Percentiles rank a stretch among this genome's conserved stretches.
phyloP scores from a whole-genome alignment of 2,113 vertebrate genomes.

The Catharus minimus region DNA sequence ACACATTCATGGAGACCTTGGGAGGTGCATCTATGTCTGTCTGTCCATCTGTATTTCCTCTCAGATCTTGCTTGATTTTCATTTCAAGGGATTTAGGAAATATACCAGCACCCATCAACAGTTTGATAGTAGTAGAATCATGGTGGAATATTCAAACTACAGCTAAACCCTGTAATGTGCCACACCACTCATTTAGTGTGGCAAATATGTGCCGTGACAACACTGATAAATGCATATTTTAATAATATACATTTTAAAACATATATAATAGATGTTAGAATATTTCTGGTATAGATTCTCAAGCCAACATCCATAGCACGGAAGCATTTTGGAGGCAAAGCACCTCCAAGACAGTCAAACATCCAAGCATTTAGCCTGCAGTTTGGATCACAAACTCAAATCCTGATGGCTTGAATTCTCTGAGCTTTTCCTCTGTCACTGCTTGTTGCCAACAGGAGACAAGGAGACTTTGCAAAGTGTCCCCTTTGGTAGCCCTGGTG shows the following conservation, averaged over 20 bases:
- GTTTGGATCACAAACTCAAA: not conserved
- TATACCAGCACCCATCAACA: not conserved
- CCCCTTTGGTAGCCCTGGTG: not conserved
- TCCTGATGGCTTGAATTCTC: not conserved
- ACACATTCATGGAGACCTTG: not conserved
- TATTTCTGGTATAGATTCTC: not conserved
- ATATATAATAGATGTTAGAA: not conserved
- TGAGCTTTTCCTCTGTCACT: not conserved
- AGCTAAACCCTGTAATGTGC: not conserved
- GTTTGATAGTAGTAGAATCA: not conserved
- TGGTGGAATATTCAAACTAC: not conserved
- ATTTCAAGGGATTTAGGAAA: not conserved
- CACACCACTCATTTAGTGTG: not conserved
- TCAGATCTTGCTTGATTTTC: not conserved
- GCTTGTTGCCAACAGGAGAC: not conserved
- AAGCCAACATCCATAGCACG: not conserved
- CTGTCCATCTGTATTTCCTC: not conserved
- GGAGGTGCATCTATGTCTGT: not conserved
- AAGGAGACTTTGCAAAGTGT: not conserved
- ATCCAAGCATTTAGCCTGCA: not conserved
- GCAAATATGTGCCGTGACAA: not conserved
- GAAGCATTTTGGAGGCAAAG: not conserved
- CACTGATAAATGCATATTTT: not conserved
- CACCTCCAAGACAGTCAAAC: not conserved
- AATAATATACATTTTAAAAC: not conserved